Evolutionary conservation across 2,888 invertebrate species (phyloP), one percentile per base, ranked within the genome.

Genomic region (Drosophila engyochracea): DNA sequence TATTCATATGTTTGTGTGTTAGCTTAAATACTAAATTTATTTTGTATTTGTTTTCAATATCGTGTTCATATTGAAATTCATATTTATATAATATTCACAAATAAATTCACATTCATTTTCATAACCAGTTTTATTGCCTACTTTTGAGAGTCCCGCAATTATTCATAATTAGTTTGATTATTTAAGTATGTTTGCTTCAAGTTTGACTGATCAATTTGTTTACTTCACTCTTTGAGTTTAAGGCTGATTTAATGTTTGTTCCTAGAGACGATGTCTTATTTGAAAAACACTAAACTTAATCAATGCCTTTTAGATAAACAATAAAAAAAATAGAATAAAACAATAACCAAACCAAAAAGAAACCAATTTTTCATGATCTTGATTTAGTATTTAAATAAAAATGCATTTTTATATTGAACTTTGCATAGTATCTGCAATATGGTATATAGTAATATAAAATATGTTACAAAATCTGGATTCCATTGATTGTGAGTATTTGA

Each of bases 51-150:
- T n/a, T 57, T 41, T 35, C 19, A 28, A 25, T 19, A 44, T 19
- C 4, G 39, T 54, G 22, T 37, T 52, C 41, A 55, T 30, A 59
- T 58, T 47, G 1, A 37, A n/a, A 39, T 33, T 57, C 22, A 58
- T 19, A 55, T 19, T 51, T 31, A 25, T 61, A 14, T 47, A 7
- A 64, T 1, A 47, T 28, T 9, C 3, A 61, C 19, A 47, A 5
- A 25, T 9, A 16, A n/a, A 49, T 44, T 58, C 28, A 30, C 25
- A 44, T 52, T 44, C 7, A 25, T 44, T 31, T 54, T 58, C 30
- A 57, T 60, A 54, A 53, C 28, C 7, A 53, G 33, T 59, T 55
- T 25, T 1, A 33, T 72, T 70, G 78, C 75, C 80, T 81, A 81
- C 72, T 81, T 81, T 69, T 62, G 6, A 35, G 79, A 22, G 67